phyloP scores from a whole-genome alignment of 2,888 invertebrate genomes.

The Dynastes hyllus region DNA sequence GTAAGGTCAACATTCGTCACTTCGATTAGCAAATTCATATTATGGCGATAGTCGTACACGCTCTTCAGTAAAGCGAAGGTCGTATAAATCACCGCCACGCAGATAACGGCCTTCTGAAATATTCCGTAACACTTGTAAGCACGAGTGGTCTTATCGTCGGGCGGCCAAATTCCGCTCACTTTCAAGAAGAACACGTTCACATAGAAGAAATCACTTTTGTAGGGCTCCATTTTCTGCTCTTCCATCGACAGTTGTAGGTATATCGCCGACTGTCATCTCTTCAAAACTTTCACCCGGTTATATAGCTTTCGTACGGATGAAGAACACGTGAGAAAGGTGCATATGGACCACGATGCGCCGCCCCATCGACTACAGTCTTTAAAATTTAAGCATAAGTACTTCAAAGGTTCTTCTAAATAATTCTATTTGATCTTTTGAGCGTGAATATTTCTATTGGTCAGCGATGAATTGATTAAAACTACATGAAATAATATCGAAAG shows the following conservation, averaged over 20 bases:
- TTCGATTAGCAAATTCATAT: conserved; percentile 62
- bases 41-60: conserved; percentile 10
- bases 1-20: conserved; percentile 63
- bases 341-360: too few relatives aligned
- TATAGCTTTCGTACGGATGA: too few relatives aligned
- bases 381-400: too few relatives aligned
- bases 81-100: not conserved
- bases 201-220: not conserved
- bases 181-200: not conserved
- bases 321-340: too few relatives aligned
- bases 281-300: too few relatives aligned
- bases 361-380: too few relatives aligned
- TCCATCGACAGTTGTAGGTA: too few relatives aligned
- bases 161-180: not conserved
- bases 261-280: too few relatives aligned
- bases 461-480: not conserved
- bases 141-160: not conserved
- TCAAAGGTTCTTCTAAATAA: too few relatives aligned
- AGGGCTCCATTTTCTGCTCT: not conserved
- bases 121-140: not conserved
- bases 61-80: not conserved
- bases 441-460: not conserved
- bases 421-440: too few relatives aligned
- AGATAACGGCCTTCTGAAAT: not conserved
- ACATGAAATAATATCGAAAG: not conserved